Evolutionary conservation across 2,888 invertebrate genomes (phyloP).

Genomic region (Hypomecis atomaria): DNA sequence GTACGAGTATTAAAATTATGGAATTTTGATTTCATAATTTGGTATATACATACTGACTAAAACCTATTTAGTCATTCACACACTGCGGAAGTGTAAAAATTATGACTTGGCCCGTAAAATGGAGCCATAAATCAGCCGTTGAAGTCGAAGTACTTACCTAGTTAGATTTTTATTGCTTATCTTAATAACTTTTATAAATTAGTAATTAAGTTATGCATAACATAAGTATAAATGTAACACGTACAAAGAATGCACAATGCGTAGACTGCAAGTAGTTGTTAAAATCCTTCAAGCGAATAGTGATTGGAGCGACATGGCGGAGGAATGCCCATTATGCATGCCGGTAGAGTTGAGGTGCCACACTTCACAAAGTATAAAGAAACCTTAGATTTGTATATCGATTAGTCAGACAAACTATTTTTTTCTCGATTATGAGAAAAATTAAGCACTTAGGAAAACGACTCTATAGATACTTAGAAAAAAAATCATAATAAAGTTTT

Average conservation of each 20-base stretch:
- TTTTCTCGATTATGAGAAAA: too few relatives aligned
- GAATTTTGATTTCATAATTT: too few relatives aligned
- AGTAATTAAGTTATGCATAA: slow-evolving; percentile 20
- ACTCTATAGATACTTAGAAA: too few relatives aligned
- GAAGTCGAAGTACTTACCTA: neutral
- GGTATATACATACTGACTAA: too few relatives aligned
- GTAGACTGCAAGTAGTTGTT: slow-evolving; percentile 53
- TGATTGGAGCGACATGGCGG: slow-evolving; percentile 56
- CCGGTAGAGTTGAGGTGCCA: slow-evolving; percentile 2
- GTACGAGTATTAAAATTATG: too few relatives aligned
- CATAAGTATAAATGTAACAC: slow-evolving; percentile 19
- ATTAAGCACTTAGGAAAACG: too few relatives aligned
- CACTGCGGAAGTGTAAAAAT: too few relatives aligned
- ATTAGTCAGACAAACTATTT: too few relatives aligned
- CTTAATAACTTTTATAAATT: slow-evolving; percentile 23
- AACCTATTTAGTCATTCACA: too few relatives aligned
- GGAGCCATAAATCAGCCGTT: neutral
- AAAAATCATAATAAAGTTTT: too few relatives aligned
- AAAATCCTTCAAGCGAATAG: slow-evolving; percentile 64
- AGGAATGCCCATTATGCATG: slow-evolving; percentile 18
- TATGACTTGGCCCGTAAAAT: too few relatives aligned
- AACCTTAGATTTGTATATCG: too few relatives aligned
- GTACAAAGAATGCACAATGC: slow-evolving; percentile 38
- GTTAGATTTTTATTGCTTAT: neutral
- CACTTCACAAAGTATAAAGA: neutral